A percentile compares a stretch with the other conserved stretches of the same genome.
Evolutionary conservation across 2,797 vertebrate species (phyloP).

Genomic region (Rhinogobio ventralis): DNA sequence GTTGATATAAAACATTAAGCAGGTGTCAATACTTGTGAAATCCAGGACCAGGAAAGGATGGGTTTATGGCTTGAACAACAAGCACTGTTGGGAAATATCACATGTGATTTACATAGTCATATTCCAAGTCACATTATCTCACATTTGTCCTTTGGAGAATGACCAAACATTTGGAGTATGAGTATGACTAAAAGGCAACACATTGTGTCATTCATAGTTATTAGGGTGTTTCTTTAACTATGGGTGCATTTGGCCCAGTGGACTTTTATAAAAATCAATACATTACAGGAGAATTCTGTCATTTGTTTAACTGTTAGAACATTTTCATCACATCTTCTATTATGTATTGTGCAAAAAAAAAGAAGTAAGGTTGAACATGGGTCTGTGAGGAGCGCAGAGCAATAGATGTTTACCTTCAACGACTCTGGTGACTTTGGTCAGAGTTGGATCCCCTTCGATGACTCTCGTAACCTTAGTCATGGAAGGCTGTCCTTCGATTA

Average conservation of each 20-base stretch:
- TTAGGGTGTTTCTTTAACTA: neutral
- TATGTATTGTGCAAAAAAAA: too few species aligned
- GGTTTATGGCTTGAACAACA: neutral
- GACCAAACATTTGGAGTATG: neutral
- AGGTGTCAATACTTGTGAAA: constrained; percentile 34
- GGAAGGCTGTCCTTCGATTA: constrained; percentile 67
- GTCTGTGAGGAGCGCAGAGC: too few species aligned
- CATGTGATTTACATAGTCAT: neutral
- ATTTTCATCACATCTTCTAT: neutral
- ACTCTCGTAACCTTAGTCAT: constrained; percentile 83
- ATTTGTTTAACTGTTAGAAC: neutral
- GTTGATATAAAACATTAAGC: constrained; percentile 54
- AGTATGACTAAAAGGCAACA: neutral
- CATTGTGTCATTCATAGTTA: neutral
- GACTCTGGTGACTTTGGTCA: constrained; percentile 64
- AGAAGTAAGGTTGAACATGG: too few species aligned
- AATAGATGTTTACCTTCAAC: neutral
- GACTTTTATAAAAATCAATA: neutral
- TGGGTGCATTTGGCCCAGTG: neutral
- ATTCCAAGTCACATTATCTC: neutral
- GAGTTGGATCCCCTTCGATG: constrained; percentile 67
- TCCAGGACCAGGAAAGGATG: constrained; percentile 11
- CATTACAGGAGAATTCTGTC: neutral
- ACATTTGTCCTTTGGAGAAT: neutral
- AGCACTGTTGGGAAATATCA: neutral